Conservation (phyloP, 2,113 vertebrate genomes). For the Heterochromis multidens region DNA sequence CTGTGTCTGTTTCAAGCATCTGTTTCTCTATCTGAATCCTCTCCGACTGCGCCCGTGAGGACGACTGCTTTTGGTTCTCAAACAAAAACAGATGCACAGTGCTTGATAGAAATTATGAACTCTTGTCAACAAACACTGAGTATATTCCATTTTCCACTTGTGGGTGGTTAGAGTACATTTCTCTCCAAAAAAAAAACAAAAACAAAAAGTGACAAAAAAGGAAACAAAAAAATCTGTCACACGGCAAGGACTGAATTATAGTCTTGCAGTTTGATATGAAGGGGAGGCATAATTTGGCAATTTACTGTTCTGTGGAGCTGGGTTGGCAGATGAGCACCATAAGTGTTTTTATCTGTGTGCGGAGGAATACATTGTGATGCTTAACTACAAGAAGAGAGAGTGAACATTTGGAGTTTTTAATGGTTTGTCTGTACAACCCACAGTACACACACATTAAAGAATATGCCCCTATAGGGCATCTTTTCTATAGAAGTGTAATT, state of each 20-base stretch:
- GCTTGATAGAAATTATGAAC: conserved; percentile 32
- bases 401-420: conserved; percentile 12
- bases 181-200: not conserved
- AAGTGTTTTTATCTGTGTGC: conserved; percentile 10
- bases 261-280: conserved; percentile 7
- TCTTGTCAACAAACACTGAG: conserved; percentile 4
- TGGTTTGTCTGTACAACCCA: not conserved
- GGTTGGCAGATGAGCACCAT: not conserved
- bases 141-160: conserved; percentile 2
- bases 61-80: conserved; percentile 23
- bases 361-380: not conserved
- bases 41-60: not conserved
- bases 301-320: conserved; percentile 3
- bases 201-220: not conserved
- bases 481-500: not conserved
- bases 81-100: conserved; percentile 16
- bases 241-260: conserved; percentile 15
- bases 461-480: not conserved
- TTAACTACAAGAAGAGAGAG: not conserved
- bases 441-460: not conserved
- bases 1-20: not conserved
- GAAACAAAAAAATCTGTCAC: conserved; percentile 18
- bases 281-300: conserved; percentile 7
- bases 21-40: not conserved
- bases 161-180: conserved; percentile 8